Base-by-base conservation (phyloP, 1,140 invertebrate species). In the Drosophila sturtevanti region DNA sequence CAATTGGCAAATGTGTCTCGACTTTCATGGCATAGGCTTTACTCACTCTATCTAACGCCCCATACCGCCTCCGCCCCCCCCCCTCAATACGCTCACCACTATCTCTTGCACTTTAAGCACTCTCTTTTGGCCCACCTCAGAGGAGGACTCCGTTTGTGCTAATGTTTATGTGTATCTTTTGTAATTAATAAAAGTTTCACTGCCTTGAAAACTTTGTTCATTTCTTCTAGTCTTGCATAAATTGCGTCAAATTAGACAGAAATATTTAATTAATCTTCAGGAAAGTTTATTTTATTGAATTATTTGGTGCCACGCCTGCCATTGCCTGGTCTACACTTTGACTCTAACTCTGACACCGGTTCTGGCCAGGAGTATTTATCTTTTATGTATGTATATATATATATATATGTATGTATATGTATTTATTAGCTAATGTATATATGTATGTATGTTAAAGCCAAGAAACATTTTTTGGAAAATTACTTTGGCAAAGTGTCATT, bases 181-280 rank as follows among this genome's bases (percentile, higher is more conserved):
- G 85, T 89, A 89, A 89, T 89, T 89, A 89, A 89, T 89, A 89
- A 89, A 89, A 89, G 84, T 89, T 89, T 89, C 70, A 77, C 66
- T 84, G 41, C 21, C 70, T 59, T 34, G 60, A 69, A 79, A 79
- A 86, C 67, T 87, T 87, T 87, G 69, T 76, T 89, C 69, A 80
- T 87, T 89, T 80, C 71, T 80, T 41, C 22, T 56, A 64, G 74
- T 76, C 71, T 84, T 89, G 79, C 80, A 89, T 89, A 89, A 89
- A 89, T 89, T 89, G 84, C 80, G 69, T 84, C 84, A 89, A 89
- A 89, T 89, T 89, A 89, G 84, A 89, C 84, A 87, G 85, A 89
- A 89, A 89, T 89, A 89, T 89, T 89, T 84, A 89, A 89, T 89
- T 89, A 89, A 89, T 89, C 85, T 89, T 62, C 48, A 71, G 75